Evolutionary conservation across 2,888 invertebrate genomes (phyloP).

Genomic region (Diarsia mendica): DNA sequence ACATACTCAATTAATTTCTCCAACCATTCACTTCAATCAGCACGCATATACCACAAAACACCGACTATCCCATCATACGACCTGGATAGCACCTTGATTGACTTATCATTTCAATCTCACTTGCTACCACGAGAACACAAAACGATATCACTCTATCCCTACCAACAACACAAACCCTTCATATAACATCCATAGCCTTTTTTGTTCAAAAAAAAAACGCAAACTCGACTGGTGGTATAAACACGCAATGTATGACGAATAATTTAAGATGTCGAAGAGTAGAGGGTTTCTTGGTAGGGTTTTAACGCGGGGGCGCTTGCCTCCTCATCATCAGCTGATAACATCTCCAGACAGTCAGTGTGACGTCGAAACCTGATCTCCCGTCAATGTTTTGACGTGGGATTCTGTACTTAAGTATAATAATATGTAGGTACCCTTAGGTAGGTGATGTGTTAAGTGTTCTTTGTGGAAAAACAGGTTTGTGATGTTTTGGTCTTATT

Average conservation of each 20-base stretch:
- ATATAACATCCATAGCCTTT: slow-evolving; percentile 22
- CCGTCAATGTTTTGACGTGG: slow-evolving; percentile 83
- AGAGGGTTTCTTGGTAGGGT: neutral
- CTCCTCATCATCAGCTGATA: slow-evolving; percentile 81
- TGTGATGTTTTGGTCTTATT: slow-evolving; percentile 27
- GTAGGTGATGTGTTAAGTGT: slow-evolving; percentile 2
- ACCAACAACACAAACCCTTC: neutral
- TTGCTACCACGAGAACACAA: slow-evolving; percentile 37
- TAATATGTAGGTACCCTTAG: neutral
- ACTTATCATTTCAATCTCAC: slow-evolving; percentile 81
- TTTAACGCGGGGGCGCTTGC: slow-evolving; percentile 78
- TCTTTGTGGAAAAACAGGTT: slow-evolving; percentile 38
- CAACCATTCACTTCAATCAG: no score
- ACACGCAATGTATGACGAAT: slow-evolving; percentile 10
- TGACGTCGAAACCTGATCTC: slow-evolving; percentile 74
- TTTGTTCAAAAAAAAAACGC: neutral
- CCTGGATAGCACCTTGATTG: slow-evolving; percentile 76
- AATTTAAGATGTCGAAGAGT: rapidly evolving
- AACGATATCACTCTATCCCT: slow-evolving; percentile 1
- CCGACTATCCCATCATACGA: slow-evolving; percentile 67
- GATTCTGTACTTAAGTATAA: slow-evolving; percentile 53
- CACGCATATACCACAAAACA: slow-evolving; percentile 59
- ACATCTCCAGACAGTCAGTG: slow-evolving; percentile 74
- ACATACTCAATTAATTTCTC: no score
- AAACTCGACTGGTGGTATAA: neutral